Conservation (phyloP, 2,888 invertebrate species). For the Hecatera dysodea region DNA sequence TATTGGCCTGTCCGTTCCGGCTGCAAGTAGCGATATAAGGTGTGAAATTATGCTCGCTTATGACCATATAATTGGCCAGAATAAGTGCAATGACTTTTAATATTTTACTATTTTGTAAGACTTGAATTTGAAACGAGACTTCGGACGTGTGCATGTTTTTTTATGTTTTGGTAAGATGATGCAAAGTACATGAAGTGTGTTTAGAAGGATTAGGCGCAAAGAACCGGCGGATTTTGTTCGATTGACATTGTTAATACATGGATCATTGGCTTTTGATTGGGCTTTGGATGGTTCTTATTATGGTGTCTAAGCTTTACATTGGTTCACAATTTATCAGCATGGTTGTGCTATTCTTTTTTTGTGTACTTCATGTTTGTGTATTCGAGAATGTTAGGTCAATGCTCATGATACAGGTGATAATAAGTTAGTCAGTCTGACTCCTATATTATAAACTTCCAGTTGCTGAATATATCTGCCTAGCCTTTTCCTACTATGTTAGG, state of each 20-base stretch:
- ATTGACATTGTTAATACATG: too few relatives aligned
- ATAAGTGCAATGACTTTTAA: constrained; percentile 43
- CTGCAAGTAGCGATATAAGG: constrained; percentile 49
- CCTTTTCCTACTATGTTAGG: too few relatives aligned
- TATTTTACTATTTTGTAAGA: constrained; percentile 52
- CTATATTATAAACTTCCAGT: too few relatives aligned
- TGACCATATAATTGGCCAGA: constrained; percentile 53
- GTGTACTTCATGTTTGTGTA: too few relatives aligned
- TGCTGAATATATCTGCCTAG: too few relatives aligned
- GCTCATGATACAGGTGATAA: too few relatives aligned
- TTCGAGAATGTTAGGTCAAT: too few relatives aligned
- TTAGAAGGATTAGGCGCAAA: not conserved
- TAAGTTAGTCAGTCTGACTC: too few relatives aligned
- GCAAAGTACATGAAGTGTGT: constrained; percentile 4
- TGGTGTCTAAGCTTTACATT: not conserved
- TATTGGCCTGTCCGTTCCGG: constrained; percentile 50
- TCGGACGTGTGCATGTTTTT: constrained; percentile 17
- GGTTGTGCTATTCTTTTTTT: too few relatives aligned
- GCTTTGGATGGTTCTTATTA: not conserved
- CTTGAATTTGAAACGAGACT: constrained; percentile 20
- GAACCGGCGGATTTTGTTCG: not conserved
- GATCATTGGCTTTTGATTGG: not conserved
- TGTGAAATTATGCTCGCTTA: constrained; percentile 55
- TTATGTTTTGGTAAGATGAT: not conserved
- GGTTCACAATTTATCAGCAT: not conserved